Evolutionary conservation across 2,113 vertebrate genomes (phyloP).

Genomic region (Melanocharis versteri): DNA sequence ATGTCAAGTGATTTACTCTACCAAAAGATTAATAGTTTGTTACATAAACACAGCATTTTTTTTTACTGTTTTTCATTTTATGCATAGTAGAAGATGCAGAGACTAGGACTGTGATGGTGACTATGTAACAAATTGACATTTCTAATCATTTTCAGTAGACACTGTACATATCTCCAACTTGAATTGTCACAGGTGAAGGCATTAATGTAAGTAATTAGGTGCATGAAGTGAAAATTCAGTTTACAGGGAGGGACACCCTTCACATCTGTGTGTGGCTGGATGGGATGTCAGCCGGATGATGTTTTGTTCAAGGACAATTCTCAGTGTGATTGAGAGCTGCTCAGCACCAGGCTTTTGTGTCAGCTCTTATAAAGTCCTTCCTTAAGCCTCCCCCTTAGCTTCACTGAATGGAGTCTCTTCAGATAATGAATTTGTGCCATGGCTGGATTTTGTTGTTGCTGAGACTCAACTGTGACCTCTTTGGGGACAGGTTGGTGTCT

Average conservation of each 20-base stretch:
- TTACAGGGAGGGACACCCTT: neutral
- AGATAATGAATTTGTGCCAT: fast-evolving
- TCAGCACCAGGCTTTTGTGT: neutral
- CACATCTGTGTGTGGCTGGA: neutral
- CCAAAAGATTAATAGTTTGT: neutral
- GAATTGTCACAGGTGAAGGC: neutral
- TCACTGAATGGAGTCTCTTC: neutral
- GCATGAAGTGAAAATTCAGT: neutral
- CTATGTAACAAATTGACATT: neutral
- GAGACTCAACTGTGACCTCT: neutral
- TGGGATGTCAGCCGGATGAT: neutral
- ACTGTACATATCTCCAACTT: neutral
- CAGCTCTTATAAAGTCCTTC: neutral
- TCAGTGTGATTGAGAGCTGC: neutral
- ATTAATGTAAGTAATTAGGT: neutral
- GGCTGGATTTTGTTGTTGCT: neutral
- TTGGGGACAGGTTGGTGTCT: neutral
- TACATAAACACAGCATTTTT: neutral
- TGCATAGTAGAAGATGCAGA: neutral
- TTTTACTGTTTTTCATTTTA: neutral
- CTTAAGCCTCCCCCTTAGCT: neutral
- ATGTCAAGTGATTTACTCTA: neutral
- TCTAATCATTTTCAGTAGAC: neutral
- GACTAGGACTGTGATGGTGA: neutral
- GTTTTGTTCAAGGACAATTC: neutral